Evolutionary conservation across 2,797 vertebrate genomes (phyloP).

Genomic region (Labeo calbasu): DNA sequence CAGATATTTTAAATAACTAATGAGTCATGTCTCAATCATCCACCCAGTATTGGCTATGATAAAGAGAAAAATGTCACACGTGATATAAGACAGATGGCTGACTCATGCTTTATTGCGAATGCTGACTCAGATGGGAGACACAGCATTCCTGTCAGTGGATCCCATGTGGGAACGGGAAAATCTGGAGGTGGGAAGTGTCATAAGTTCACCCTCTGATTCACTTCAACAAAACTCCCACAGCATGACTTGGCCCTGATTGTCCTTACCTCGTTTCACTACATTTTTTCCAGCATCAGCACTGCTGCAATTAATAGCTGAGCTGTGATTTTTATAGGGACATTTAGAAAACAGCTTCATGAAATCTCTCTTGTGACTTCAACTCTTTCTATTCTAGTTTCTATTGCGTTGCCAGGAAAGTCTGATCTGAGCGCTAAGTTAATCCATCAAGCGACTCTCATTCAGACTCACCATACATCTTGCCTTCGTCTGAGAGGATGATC

Average conservation of each 20-base stretch:
- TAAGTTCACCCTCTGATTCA: constrained; percentile 22
- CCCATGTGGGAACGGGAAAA: constrained; percentile 12
- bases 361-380: background rate
- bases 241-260: background rate
- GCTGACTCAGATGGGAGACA: constrained; percentile 36
- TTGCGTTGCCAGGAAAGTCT: background rate
- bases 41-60: background rate
- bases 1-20: background rate
- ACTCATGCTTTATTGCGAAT: constrained; percentile 29
- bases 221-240: constrained; percentile 18
- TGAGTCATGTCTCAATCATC: constrained; percentile 11
- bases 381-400: background rate
- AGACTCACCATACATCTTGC: constrained; percentile 96
- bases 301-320: background rate
- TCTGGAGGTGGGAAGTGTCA: constrained; percentile 30
- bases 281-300: background rate
- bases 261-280: background rate
- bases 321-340: background rate
- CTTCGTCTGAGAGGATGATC: constrained; percentile 96
- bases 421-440: background rate
- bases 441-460: background rate
- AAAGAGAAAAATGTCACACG: background rate
- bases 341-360: background rate
- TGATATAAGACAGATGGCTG: constrained; percentile 2
- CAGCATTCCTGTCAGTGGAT: constrained; percentile 31